Percentiles rank a stretch among this genome's conserved stretches.
phyloP scores from a whole-genome alignment of 2,797 vertebrate species.

The Synaphobranchus kaupii region DNA sequence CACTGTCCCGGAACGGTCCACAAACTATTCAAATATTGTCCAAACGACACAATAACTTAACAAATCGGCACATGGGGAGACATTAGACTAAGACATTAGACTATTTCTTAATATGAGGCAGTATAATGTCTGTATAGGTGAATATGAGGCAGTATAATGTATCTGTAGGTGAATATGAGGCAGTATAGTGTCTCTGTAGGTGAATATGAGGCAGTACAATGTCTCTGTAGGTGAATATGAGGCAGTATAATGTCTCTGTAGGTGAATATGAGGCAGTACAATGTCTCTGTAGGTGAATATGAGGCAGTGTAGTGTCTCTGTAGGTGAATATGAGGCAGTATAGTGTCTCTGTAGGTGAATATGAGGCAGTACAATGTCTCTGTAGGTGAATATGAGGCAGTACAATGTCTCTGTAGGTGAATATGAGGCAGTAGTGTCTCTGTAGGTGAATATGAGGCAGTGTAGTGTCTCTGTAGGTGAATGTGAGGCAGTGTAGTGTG shows the following conservation, averaged over 20 bases:
- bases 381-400: background rate
- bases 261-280: background rate
- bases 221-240: background rate
- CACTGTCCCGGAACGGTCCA: too few species aligned
- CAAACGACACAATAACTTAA: too few species aligned
- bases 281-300: background rate
- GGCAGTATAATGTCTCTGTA: background rate
- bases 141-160: too few species aligned
- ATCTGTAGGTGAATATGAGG: too few species aligned
- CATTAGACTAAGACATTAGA: too few species aligned
- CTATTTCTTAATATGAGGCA: too few species aligned
- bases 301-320: background rate
- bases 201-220: background rate
- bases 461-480: slow-evolving; percentile 6
- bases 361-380: background rate
- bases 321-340: background rate
- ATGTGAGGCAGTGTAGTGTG: background rate
- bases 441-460: background rate
- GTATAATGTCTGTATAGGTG: too few species aligned
- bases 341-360: background rate
- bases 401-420: slow-evolving; percentile 6
- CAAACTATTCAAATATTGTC: too few species aligned
- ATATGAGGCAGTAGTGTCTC: too few species aligned
- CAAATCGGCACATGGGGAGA: too few species aligned
- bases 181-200: too few species aligned